phyloP scores from a whole-genome alignment of 2,113 vertebrate species.

The Ondatra zibethicus region DNA sequence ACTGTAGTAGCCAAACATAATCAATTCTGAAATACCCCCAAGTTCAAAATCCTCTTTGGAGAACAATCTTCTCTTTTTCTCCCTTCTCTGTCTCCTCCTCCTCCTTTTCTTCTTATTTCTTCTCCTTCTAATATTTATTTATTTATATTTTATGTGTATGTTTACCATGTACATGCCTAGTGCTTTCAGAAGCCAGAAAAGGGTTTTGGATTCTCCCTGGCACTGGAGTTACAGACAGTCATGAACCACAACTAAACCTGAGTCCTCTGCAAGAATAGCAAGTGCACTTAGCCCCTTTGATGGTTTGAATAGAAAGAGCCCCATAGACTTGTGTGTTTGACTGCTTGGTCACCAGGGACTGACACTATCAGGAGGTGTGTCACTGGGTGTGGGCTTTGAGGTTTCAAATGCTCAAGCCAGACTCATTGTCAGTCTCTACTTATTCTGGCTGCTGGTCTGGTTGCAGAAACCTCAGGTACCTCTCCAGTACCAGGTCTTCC shows the following conservation, averaged over 20 bases:
- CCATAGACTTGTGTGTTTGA: not conserved
- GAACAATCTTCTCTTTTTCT: rapidly evolving
- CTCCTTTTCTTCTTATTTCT: too few relatives aligned
- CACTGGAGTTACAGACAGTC: not conserved
- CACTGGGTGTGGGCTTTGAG: not conserved
- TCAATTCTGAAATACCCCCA: slow-evolving; percentile 35
- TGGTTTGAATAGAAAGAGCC: not conserved
- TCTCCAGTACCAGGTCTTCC: not conserved
- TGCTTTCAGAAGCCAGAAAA: not conserved
- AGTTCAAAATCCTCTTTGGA: not conserved
- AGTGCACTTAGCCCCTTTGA: not conserved
- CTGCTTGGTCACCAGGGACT: not conserved
- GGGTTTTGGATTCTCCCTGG: not conserved
- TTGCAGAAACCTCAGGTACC: not conserved
- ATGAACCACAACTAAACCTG: not conserved
- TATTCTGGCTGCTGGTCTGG: not conserved
- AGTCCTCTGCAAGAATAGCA: not conserved
- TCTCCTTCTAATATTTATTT: not conserved
- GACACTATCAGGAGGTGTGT: not conserved
- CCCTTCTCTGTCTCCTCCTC: not conserved
- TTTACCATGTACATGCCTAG: not conserved
- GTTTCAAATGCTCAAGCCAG: not conserved
- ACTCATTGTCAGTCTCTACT: not conserved
- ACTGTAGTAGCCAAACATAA: not conserved
- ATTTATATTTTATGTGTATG: not conserved